These are phyloP conservation scores for Australoheros facetus DNA, from an alignment of 2,797 vertebrate genomes.

Conservation along the genomic window DNA sequence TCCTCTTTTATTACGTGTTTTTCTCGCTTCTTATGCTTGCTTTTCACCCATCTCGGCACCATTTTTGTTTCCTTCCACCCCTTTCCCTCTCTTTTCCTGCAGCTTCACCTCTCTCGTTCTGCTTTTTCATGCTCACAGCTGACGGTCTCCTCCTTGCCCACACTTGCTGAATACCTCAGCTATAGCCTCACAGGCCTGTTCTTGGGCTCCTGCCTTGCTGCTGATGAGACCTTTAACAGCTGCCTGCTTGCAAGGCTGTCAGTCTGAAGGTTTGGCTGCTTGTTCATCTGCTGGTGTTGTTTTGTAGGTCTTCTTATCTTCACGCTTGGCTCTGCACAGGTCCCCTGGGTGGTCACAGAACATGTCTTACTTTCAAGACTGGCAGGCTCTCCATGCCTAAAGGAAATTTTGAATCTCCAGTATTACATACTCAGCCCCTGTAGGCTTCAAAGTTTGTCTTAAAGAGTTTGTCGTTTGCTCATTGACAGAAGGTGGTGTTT, in stretches of 20 bases:
- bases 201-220: slow-evolving; percentile 27
- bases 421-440: not conserved
- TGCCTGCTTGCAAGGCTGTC: slow-evolving; percentile 33
- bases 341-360: not conserved
- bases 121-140: slow-evolving; percentile 22
- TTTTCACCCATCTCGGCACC: not conserved
- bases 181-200: slow-evolving; percentile 38
- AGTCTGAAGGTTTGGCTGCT: slow-evolving; percentile 7
- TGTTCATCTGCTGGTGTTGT: not conserved
- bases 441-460: too few species aligned
- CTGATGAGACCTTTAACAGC: slow-evolving; percentile 39
- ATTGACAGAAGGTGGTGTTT: not conserved
- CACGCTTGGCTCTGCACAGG: not conserved
- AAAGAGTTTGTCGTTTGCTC: not conserved
- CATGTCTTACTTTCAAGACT: not conserved
- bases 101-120: not conserved
- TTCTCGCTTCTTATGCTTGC: not conserved
- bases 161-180: slow-evolving; percentile 71
- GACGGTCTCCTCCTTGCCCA: slow-evolving; percentile 50
- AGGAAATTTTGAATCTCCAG: not conserved
- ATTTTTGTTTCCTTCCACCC: not conserved
- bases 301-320: not conserved
- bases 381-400: not conserved
- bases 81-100: not conserved
- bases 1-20: not conserved